A percentile compares a stretch with the other conserved stretches of the same genome.
Conservation (phyloP, 2,113 vertebrate species). For the Menidia beryllina region DNA sequence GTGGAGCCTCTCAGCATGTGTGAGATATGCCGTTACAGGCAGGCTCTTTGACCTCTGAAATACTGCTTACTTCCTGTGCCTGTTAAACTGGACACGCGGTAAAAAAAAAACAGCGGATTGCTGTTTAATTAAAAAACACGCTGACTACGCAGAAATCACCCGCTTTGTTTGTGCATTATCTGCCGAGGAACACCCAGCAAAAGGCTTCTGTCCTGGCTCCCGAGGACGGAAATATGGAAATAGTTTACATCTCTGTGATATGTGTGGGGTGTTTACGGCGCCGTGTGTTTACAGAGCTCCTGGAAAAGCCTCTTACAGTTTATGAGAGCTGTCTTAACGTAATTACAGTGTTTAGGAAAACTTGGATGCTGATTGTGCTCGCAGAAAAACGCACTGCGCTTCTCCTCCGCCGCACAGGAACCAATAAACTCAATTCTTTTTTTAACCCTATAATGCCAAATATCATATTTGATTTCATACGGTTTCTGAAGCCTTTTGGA, state of each 20-base stretch:
- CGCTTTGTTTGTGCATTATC: not conserved
- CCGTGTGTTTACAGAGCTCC: constrained; percentile 42
- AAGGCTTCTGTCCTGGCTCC: not conserved
- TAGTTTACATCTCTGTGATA: constrained; percentile 27
- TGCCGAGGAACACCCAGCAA: not conserved
- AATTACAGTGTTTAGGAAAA: constrained; percentile 56
- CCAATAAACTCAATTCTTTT: constrained; percentile 7
- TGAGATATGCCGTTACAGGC: constrained; percentile 44
- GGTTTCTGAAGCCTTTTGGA: no score
- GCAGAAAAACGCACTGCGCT: not conserved
- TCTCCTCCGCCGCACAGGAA: not conserved
- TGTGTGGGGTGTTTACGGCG: constrained; percentile 27
- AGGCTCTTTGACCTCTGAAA: constrained; percentile 47
- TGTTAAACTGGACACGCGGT: constrained; percentile 13
- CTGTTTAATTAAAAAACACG: constrained; percentile 1
- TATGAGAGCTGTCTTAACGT: constrained; percentile 50
- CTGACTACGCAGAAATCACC: not conserved
- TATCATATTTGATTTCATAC: no score
- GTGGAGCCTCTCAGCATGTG: constrained; percentile 61
- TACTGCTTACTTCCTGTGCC: constrained; percentile 26
- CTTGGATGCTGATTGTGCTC: constrained; percentile 28
- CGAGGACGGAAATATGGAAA: not conserved
- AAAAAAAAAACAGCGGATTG: constrained; percentile 1
- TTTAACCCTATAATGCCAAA: no score
- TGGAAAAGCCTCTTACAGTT: constrained; percentile 30